These are phyloP conservation scores for Callorhinus ursinus DNA, from an alignment of 2,113 vertebrate genomes.

Conservation along the genomic window DNA sequence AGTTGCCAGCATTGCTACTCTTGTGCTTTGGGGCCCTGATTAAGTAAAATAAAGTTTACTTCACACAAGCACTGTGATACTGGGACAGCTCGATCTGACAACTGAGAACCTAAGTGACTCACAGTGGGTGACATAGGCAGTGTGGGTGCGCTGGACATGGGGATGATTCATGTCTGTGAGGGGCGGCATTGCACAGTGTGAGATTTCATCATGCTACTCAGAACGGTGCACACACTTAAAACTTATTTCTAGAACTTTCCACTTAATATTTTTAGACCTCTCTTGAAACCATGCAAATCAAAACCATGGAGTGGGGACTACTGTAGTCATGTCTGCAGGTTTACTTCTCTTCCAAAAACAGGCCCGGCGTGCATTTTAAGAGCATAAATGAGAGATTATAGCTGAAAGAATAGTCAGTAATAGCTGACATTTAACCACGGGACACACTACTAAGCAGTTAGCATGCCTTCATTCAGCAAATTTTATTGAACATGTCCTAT, in stretches of 20 bases:
- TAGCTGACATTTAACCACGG: background rate
- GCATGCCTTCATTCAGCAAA: background rate
- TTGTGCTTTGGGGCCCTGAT: background rate
- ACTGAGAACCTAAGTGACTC: background rate
- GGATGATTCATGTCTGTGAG: background rate
- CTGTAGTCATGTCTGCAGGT: background rate
- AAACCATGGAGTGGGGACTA: background rate
- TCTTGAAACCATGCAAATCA: background rate
- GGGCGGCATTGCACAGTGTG: background rate
- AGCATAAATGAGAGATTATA: background rate
- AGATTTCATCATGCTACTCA: background rate
- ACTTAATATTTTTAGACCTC: background rate
- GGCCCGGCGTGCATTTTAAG: background rate
- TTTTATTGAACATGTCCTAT: background rate
- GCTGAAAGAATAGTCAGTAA: background rate
- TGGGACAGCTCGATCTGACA: background rate
- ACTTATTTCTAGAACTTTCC: background rate
- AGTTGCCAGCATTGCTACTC: background rate
- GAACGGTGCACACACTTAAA: background rate
- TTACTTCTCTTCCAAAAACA: background rate
- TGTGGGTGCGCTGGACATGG: background rate
- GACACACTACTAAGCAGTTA: background rate
- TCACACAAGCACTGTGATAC: background rate
- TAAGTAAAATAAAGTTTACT: background rate
- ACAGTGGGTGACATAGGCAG: background rate